Base-by-base conservation (phyloP, 2,888 invertebrate genomes). In the Eurytoma californica region DNA sequence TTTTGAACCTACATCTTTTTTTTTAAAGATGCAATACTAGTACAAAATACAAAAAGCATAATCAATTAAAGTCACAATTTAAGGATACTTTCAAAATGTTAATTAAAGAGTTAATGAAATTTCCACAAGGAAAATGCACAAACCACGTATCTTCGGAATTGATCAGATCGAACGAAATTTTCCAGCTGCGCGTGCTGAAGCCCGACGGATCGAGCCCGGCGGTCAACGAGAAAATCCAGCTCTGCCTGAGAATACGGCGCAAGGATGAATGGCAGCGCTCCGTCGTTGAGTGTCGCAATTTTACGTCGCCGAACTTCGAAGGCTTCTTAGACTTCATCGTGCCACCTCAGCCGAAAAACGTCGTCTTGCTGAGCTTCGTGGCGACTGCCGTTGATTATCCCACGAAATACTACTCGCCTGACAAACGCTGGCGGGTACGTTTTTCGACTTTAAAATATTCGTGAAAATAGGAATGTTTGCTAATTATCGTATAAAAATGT, bases 251-350 rank as follows among this genome's bases (percentile, higher is more conserved):
- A 75, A 88, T 89, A 9, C 85, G 87, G 4, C 86, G 87, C 13
- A 89, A 88, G 76, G 87, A 88, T 72, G 88, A 89, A 47, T 88
- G 87, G 88, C 84, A 86, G 13, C 84, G 87, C 1, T 87, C 87
- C 1, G 86, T 89, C 5, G 88, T 89, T 2, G 89, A 89, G 78
- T 90, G 90, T 74, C 86, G 87, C 16, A 90, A 90, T 80, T 90
- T 90, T 73, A 88, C 87, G 2, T 88, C 91, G 0, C 86, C 90
- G 16, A 82, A 70, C 18, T 49, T 80, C 28, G 87, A 90, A 18
- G 91, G 91, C 28, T 88, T 88, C 70, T 85, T 90, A 0, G 87
- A 90, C 80, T 91, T 90, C 39, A 85, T 90, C 13, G 89, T 91
- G 12, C 91, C 90, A 5, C 90, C 90, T 0, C 89, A 88, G 39